phyloP scores from a whole-genome alignment of 1,140 invertebrate genomes.

The Chrysoperla carnea region DNA sequence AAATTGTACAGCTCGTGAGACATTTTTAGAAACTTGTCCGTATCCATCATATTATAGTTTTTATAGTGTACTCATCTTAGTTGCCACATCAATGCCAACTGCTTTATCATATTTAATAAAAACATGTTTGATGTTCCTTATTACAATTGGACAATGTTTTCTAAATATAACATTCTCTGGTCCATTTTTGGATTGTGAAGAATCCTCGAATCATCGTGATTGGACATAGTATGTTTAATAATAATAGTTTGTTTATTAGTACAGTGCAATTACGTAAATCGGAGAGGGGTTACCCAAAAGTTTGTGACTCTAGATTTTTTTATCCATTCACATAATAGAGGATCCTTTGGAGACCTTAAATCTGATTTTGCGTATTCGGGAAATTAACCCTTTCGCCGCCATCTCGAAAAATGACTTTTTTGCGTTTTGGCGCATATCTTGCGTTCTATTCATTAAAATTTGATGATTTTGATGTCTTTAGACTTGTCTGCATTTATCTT shows the following conservation, averaged over 20 bases:
- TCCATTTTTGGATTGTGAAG: constrained; percentile 36
- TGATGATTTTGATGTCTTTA: too few relatives aligned
- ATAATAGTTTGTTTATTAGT: constrained; percentile 1
- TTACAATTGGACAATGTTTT: constrained; percentile 37
- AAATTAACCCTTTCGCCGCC: too few relatives aligned
- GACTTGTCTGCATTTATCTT: too few relatives aligned
- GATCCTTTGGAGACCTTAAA: neutral
- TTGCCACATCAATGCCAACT: constrained; percentile 51
- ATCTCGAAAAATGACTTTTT: too few relatives aligned
- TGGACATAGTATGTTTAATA: constrained; percentile 12
- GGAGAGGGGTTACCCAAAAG: too few relatives aligned
- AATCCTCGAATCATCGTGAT: constrained; percentile 24
- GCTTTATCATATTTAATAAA: constrained; percentile 56
- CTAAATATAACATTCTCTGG: constrained; percentile 40
- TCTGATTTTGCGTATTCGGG: too few relatives aligned
- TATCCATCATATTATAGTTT: constrained; percentile 61
- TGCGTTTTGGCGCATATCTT: too few relatives aligned
- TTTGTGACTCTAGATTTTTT: too few relatives aligned
- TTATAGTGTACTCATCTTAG: constrained; percentile 46
- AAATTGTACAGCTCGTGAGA: constrained; percentile 13
- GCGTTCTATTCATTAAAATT: too few relatives aligned
- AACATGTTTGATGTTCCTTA: constrained; percentile 36
- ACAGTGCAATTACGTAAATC: too few relatives aligned
- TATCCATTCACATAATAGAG: too few relatives aligned
- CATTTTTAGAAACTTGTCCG: constrained; percentile 24